Conservation (phyloP, 1,140 invertebrate species). For the Rhopalosiphum padi region DNA sequence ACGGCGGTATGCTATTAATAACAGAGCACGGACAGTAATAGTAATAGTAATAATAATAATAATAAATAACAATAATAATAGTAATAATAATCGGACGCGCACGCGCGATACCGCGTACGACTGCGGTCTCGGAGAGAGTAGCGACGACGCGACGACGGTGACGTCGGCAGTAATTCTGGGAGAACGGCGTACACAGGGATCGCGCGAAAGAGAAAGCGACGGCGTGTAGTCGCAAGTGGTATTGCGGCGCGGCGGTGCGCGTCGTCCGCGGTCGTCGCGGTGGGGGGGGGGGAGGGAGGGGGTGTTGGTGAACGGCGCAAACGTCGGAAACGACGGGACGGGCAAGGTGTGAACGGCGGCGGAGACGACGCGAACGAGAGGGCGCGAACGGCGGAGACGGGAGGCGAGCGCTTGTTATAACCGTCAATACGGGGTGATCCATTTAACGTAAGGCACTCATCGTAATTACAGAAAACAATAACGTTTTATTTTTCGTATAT, state of each 20-base stretch:
- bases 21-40: neutral
- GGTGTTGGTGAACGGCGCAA: neutral
- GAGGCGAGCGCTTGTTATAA: neutral
- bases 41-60: neutral
- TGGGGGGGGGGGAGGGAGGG: accelerated
- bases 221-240: neutral
- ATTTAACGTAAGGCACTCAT: neutral
- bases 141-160: neutral
- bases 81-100: neutral
- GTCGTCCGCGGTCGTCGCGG: neutral
- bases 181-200: neutral
- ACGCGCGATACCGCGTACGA: neutral
- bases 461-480: neutral
- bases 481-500: neutral
- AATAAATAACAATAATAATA: constrained; percentile 17
- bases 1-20: constrained; percentile 1
- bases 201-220: neutral
- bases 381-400: neutral
- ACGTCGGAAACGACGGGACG: neutral
- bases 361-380: neutral
- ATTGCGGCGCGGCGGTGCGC: no score
- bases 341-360: neutral
- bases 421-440: neutral
- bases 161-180: neutral
- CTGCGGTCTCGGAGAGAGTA: neutral